phyloP scores from a whole-genome alignment of 2,888 invertebrate species.

The Nycteola revayana region DNA sequence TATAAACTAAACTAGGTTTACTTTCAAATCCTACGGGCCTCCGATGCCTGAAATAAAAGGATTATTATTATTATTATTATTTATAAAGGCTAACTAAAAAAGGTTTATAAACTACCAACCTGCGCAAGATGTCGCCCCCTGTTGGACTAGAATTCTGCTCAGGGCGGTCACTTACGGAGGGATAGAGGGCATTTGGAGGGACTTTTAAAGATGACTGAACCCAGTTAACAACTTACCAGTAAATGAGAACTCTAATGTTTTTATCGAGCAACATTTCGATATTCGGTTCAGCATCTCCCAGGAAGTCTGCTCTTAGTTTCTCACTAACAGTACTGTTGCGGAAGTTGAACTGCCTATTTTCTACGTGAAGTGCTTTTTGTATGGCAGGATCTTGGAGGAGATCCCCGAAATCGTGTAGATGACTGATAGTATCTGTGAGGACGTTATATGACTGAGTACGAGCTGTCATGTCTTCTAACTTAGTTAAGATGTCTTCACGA shows the following conservation, averaged over 20 bases:
- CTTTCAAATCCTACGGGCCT: too few relatives aligned
- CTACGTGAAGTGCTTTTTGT: conserved; percentile 87
- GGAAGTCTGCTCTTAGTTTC: conserved; percentile 82
- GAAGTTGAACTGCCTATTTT: conserved; percentile 74
- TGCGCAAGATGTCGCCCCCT: too few relatives aligned
- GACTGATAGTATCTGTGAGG: conserved; percentile 54
- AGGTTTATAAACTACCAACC: too few relatives aligned
- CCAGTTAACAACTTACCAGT: too few relatives aligned
- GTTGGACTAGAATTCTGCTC: too few relatives aligned
- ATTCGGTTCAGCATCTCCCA: conserved; percentile 84
- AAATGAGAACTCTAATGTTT: conserved; percentile 85
- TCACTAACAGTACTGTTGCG: conserved; percentile 38
- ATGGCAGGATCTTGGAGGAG: conserved; percentile 82
- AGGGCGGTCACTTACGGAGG: too few relatives aligned
- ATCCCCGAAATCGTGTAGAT: conserved; percentile 63
- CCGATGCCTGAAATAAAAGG: too few relatives aligned
- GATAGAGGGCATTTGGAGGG: too few relatives aligned
- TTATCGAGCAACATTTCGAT: conserved; percentile 82
- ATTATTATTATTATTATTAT: too few relatives aligned
- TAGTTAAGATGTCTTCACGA: conserved; percentile 44
- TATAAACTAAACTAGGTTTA: too few relatives aligned
- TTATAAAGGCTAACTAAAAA: too few relatives aligned
- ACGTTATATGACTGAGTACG: conserved; percentile 51
- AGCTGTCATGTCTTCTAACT: conserved; percentile 45
- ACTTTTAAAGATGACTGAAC: too few relatives aligned